Evolutionary conservation across 2,797 vertebrate genomes (phyloP), one percentile per base, ranked within the genome.

Genomic region (Phoxinus dragarum): DNA sequence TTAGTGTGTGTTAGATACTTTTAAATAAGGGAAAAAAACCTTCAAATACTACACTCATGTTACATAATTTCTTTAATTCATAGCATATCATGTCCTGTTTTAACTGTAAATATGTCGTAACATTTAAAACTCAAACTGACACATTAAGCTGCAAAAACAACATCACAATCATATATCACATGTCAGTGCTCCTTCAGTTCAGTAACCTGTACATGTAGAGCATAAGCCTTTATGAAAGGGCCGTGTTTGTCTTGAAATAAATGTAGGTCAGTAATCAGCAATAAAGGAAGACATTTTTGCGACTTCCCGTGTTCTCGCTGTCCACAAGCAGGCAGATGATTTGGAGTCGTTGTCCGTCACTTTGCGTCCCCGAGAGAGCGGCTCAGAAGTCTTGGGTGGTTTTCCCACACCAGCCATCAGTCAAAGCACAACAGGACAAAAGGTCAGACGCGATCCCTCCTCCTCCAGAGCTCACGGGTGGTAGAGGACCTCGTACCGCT

Each of bases 381-480:
- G 52, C 40, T 61, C 67, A 49, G 17, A 49, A 74, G 77, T 73
- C 54, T 64, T 85, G 84, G 84, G 84, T 80, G 77, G 84, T 61
- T 80, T 85, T 80, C 84, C 56, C 84, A 85, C 54, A 64, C 84
- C 69, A 47, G 68, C 69, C 84, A 81, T 85, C 69, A 74, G 52
- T 85, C 68, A 74, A n/a, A 69, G 34, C 79, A 38, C 66, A 69
- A 68, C 34, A n/a, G 79, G 79, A 68, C 79, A 81, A 68, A 81
- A 81, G 79, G 66, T 81, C 66, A 69, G 34, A 40, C 34, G 19
- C 12, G 64, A 67, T 80, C 27, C 40, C 56, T 78, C 56, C 76
- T 64, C 38, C 76, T 64, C 38, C 76, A 64, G 77, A 66, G 40
- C 59, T 47, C 77, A 80, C 21, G 59, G 59, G 77, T 47, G 59